Base-by-base conservation (phyloP, 2,797 vertebrate genomes). In the Amniataba percoides region DNA sequence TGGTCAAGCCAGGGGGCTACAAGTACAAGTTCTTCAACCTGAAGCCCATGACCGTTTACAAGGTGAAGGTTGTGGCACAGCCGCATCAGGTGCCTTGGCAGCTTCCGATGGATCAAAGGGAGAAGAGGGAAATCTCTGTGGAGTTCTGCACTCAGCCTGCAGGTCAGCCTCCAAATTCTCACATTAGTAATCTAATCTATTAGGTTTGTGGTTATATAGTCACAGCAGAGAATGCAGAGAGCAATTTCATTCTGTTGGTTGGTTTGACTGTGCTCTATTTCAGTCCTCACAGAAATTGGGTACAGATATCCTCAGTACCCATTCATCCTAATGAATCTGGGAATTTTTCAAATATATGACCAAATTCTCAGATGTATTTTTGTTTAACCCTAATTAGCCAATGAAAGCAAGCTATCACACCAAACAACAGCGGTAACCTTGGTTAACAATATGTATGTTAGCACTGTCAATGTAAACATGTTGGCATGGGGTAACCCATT, bases 61-160 rank as follows among this genome's bases (percentile, higher is more conserved):
- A 97, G 93, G 96, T 99, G 86, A 96, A 96, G 83, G 96, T 97
- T 62, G 94, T 97, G 91, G 98, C 97, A n/a, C 95, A 95, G 86
- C 97, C 97, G n/a, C 98, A 99, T 94, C 98, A 99, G 95, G 95
- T 98, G 96, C 98, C 98, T 92, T 99, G 98, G 98, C 97, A 99
- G 91, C 97, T 99, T 82, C 96, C 97, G 0, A 86, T 97, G 86
- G 98, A 98, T 81, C 98, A 99, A 60, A 93, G 98, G 64, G 98
- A 99, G 34, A 97, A 96, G 89, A 97, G 95, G 87, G 98, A 99
- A 91, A 97, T 97, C 91, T 96, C 94, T 5, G 94, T 97, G 90
- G 98, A 99, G 87, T 99, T 99, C 95, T 97, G 96, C 89, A 98
- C 98, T 0, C 96, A 97, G 93, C 96, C 97, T 31, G 96, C 97